Base-by-base conservation (phyloP, 2,888 invertebrate species). In the Ommatoiulus sabulosus region DNA sequence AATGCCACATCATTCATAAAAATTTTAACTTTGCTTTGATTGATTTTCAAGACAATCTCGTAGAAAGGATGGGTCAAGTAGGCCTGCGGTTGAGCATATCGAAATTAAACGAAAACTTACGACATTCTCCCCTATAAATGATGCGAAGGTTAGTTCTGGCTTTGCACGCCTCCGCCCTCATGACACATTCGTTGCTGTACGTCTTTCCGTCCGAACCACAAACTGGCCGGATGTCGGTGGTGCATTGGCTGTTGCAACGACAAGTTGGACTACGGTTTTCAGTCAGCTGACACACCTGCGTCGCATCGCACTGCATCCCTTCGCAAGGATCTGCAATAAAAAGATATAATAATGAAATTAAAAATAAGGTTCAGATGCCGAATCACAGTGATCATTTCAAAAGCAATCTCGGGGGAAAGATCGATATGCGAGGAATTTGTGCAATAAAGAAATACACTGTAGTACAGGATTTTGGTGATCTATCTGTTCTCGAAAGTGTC, bases 281-380 rank as follows among this genome's bases (percentile, higher is more conserved):
- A 93, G 96, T 96, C 92, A 97, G 93, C 92, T 96, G 96, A 93
- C 97, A 97, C 89, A 97, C 94, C 92, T 97, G 96, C 48, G 96
- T 96, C 90, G 95, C 95, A 46, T 95, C 94, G 93, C 97, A 97
- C 91, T 95, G 94, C 90, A 96, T 94, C 89, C 95, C 95, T 84
- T 95, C 94, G 93, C 97, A 97, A 0, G 97, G 97, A 94, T 97
- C 97, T 97, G 94, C 87, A 94, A 87, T 57, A n/a, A 46, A 44
- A 86, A 87, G 10, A 24, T 10, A 87, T 20, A 20, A 87, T 35
- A n/a, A 35, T 6, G 7, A 46, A 86, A 86, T 12, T 35, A 35
- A 80, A 10, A 24, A 35, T 12, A 3, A 80, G 80, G 80, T 35
- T 35, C 2, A 24, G 20, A 3, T 24, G 10, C 0, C 10, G 2